Conservation (phyloP, 2,113 vertebrate genomes). For the Casuarius casuarius region DNA sequence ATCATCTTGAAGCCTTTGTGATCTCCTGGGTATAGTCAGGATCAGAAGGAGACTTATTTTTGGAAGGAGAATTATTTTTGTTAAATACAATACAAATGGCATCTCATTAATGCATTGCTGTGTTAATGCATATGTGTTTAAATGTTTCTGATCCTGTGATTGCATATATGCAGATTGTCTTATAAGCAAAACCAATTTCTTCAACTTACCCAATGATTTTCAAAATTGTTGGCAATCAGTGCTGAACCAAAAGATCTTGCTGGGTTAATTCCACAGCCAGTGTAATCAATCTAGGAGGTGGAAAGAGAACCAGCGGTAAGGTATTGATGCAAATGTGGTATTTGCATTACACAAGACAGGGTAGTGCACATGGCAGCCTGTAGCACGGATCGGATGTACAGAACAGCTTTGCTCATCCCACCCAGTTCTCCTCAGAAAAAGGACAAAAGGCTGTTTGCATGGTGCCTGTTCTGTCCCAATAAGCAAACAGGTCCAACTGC, state of each 20-base stretch:
- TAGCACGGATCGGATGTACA: background rate
- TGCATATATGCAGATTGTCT: background rate
- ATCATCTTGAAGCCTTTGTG: background rate
- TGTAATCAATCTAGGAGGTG: constrained; percentile 90
- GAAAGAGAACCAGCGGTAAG: constrained; percentile 19
- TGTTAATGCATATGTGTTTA: accelerated
- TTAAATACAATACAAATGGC: background rate
- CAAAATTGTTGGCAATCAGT: constrained; percentile 83
- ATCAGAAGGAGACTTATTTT: background rate
- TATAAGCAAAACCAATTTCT: background rate
- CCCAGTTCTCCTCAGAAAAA: background rate
- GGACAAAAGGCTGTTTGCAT: background rate
- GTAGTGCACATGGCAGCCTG: background rate
- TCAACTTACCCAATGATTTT: constrained; percentile 92
- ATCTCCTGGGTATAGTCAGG: background rate
- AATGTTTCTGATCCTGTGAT: background rate
- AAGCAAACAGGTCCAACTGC: background rate
- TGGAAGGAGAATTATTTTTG: background rate
- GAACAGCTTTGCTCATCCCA: background rate
- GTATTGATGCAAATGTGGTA: background rate
- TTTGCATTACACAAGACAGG: background rate
- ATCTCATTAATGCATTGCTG: background rate
- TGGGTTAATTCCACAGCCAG: constrained; percentile 96
- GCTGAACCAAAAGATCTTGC: constrained; percentile 95
- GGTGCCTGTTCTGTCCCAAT: background rate